A percentile compares a stretch with the other conserved stretches of the same genome.
Evolutionary conservation across 2,113 vertebrate species (phyloP).

Genomic region (Tupaia tana): DNA sequence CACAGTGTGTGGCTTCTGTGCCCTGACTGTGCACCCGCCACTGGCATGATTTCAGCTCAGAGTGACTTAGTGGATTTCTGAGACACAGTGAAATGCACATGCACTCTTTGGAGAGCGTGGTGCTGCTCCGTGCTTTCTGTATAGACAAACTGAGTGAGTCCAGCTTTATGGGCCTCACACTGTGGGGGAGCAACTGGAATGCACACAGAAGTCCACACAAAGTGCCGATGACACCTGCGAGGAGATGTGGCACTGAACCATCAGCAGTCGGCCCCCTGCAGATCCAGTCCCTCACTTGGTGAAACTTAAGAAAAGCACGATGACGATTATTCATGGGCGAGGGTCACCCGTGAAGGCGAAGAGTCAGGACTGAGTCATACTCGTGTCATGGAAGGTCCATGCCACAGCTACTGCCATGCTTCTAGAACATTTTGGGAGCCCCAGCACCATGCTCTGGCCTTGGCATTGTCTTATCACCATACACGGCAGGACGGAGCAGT

Average conservation of each 20-base stretch:
- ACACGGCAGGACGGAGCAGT: background rate
- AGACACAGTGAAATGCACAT: background rate
- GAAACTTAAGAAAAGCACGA: background rate
- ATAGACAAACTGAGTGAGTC: background rate
- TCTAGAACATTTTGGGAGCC: background rate
- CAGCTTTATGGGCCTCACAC: background rate
- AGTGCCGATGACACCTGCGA: background rate
- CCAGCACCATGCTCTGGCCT: background rate
- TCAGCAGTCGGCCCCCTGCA: too few species aligned
- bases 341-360: background rate
- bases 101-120: background rate
- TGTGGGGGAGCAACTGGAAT: background rate
- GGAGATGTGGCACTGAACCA: background rate
- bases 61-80: background rate
- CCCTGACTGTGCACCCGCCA: background rate
- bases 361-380: background rate
- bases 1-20: too few species aligned
- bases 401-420: background rate
- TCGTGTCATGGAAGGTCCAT: background rate
- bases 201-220: background rate
- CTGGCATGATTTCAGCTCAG: background rate
- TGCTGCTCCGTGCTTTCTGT: background rate
- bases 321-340: fast-evolving
- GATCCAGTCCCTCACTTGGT: background rate
- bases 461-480: background rate